Conservation (phyloP, 2,113 vertebrate genomes). For the Lasiurus borealis region DNA sequence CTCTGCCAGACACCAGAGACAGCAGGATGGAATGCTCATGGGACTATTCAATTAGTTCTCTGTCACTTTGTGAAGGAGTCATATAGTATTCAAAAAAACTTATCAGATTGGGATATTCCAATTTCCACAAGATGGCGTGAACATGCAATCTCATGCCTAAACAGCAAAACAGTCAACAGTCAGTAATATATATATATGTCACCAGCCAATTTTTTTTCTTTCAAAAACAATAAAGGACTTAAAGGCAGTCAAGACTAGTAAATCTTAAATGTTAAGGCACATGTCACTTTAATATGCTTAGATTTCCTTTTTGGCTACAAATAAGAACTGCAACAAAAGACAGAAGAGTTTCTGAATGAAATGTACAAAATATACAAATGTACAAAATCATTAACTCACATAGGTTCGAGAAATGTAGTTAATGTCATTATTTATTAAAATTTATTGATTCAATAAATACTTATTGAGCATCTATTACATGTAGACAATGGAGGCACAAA, state of each 20-base stretch:
- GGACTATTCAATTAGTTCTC: no score
- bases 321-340: neutral
- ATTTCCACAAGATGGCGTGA: no score
- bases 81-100: no score
- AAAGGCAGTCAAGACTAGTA: neutral
- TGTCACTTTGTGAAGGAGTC: no score
- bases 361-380: neutral
- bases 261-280: slow-evolving; percentile 14
- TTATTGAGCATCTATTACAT: neutral
- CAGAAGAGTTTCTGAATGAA: slow-evolving; percentile 24
- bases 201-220: neutral
- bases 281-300: neutral
- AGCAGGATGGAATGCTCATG: no score
- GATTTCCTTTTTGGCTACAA: slow-evolving; percentile 35
- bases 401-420: slow-evolving; percentile 35
- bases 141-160: no score
- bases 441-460: neutral
- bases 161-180: neutral
- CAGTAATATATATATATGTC: neutral
- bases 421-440: neutral
- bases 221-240: slow-evolving; percentile 1
- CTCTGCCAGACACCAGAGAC: no score
- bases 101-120: no score
- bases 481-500: neutral
- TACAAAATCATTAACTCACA: neutral